These are phyloP conservation scores for Cassiopea andromeda DNA, from an alignment of 30 jellyfish, hydroid and myxozoan species.

Conservation along the genomic window DNA sequence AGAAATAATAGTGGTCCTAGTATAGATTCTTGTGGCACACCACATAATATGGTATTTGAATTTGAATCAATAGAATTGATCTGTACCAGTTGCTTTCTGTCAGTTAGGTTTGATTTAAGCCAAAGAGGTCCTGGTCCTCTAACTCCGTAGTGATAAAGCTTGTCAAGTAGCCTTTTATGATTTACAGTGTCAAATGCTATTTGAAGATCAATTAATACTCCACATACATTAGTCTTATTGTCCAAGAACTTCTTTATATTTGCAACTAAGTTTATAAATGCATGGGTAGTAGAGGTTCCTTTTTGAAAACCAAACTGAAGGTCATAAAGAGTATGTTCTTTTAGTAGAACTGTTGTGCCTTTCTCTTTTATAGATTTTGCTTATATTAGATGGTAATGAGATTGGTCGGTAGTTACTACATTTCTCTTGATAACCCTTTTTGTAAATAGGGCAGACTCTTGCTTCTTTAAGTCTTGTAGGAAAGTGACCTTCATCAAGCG, in stretches of 20 bases:
- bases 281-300: constrained; percentile 25
- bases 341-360: not conserved
- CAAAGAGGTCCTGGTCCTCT: too few relatives aligned
- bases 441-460: constrained; percentile 19
- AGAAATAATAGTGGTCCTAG: too few relatives aligned
- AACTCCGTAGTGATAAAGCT: too few relatives aligned
- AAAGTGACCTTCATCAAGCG: constrained; percentile 18
- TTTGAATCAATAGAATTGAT: too few relatives aligned
- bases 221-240: too few relatives aligned
- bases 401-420: constrained; percentile 20
- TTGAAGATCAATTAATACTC: too few relatives aligned
- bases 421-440: not conserved
- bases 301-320: constrained; percentile 17
- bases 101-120: too few relatives aligned
- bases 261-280: constrained; percentile 17
- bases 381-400: constrained; percentile 12
- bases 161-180: too few relatives aligned
- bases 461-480: constrained; percentile 22
- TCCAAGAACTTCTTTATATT: not conserved
- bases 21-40: too few relatives aligned
- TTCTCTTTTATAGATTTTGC: not conserved
- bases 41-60: too few relatives aligned
- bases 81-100: too few relatives aligned
- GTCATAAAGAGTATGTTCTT: constrained; percentile 10
- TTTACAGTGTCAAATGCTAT: too few relatives aligned